A percentile compares a stretch with the other conserved stretches of the same genome.
phyloP scores from a whole-genome alignment of 2,797 vertebrate species.

The Eleutherodactylus coqui region DNA sequence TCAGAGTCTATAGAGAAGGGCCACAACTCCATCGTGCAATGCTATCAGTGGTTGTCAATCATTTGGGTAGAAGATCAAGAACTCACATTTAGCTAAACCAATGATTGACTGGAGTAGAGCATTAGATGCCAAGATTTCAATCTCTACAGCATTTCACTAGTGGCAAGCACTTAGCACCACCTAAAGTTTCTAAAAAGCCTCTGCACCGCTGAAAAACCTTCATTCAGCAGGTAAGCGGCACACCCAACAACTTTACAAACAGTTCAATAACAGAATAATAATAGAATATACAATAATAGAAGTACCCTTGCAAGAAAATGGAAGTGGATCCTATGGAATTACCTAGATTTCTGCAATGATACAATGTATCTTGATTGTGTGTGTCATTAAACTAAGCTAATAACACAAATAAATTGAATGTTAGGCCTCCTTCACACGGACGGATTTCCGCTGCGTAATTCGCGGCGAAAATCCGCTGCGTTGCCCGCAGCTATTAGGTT shows the following conservation, averaged over 20 bases:
- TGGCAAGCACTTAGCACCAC: not conserved
- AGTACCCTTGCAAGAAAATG: too few species aligned
- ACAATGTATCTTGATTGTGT: too few species aligned
- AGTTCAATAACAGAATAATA: not conserved
- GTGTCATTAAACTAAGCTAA: too few species aligned
- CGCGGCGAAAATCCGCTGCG: too few species aligned
- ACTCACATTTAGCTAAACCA: too few species aligned
- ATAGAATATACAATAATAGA: too few species aligned
- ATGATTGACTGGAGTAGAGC: not conserved
- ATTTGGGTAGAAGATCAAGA: not conserved
- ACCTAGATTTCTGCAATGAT: too few species aligned
- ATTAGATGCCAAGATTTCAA: not conserved
- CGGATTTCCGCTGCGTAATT: too few species aligned
- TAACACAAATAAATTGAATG: too few species aligned
- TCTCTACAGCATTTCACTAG: not conserved
- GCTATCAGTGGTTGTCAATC: not conserved
- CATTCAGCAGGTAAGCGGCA: not conserved
- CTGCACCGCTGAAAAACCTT: not conserved
- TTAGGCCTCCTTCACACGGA: too few species aligned
- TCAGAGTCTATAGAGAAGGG: not conserved
- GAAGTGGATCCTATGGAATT: too few species aligned
- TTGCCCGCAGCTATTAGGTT: too few species aligned
- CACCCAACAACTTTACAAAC: not conserved
- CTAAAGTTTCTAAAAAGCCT: not conserved
- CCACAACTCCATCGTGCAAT: not conserved